phyloP scores from a whole-genome alignment of 2,113 vertebrate genomes.

The Platycercus adscitus region DNA sequence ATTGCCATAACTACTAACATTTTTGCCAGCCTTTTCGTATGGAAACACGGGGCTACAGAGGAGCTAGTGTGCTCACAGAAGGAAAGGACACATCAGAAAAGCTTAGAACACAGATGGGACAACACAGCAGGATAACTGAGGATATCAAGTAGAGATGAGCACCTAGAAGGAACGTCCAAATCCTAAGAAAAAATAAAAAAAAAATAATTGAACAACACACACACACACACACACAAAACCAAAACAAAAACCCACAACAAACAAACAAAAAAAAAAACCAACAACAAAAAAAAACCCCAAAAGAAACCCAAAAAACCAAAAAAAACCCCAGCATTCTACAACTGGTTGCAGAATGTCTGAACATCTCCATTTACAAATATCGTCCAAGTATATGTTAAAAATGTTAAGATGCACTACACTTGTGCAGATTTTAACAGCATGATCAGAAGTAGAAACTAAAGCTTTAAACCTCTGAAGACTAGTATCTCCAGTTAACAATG shows the following conservation, averaged over 20 bases:
- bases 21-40: neutral
- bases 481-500: neutral
- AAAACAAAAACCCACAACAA: no score
- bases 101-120: neutral
- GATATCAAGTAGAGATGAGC: neutral
- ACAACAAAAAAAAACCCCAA: no score
- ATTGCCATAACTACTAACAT: neutral
- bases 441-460: neutral
- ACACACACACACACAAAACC: no score
- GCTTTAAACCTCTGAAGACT: neutral
- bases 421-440: neutral
- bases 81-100: neutral
- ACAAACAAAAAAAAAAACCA: no score
- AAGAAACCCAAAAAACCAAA: no score
- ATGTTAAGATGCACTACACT: neutral
- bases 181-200: neutral
- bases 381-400: neutral
- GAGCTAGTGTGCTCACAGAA: neutral
- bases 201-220: no score
- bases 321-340: neutral
- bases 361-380: neutral
- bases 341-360: neutral
- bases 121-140: neutral
- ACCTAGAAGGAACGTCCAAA: neutral
- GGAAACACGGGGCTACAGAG: neutral